These are phyloP conservation scores for Melanocharis versteri DNA, from an alignment of 2,113 vertebrate species.

Conservation along the genomic window DNA sequence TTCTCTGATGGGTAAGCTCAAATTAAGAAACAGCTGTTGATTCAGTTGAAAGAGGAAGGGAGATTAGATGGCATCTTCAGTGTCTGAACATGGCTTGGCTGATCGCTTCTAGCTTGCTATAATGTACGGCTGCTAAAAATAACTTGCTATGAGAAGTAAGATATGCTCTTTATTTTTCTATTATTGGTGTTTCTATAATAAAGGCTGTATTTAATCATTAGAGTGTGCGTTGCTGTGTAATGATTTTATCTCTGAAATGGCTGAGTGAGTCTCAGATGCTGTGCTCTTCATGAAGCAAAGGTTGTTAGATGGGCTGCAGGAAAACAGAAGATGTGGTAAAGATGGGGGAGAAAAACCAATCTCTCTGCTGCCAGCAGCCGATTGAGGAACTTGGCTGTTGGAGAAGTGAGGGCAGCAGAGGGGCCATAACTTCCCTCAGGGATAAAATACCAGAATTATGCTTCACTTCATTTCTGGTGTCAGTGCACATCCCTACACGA, in stretches of 20 bases:
- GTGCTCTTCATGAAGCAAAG: background rate
- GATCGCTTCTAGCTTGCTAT: background rate
- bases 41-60: background rate
- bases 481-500: background rate
- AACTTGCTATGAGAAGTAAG: background rate
- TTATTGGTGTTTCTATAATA: conserved; percentile 10
- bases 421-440: background rate
- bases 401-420: background rate
- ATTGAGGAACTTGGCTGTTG: background rate
- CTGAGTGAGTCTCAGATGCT: background rate
- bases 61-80: background rate
- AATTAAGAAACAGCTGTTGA: background rate
- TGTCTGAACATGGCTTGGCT: background rate
- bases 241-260: background rate
- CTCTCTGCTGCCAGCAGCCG: background rate
- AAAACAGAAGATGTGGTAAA: background rate
- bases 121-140: background rate
- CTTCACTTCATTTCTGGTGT: background rate
- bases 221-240: background rate
- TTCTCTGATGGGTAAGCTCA: background rate
- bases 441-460: background rate
- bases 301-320: background rate
- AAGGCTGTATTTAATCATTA: conserved; percentile 1
- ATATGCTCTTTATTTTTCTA: conserved; percentile 22
- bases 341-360: background rate